Conservation (phyloP, 2,888 invertebrate genomes). For the Acronicta aceris region DNA sequence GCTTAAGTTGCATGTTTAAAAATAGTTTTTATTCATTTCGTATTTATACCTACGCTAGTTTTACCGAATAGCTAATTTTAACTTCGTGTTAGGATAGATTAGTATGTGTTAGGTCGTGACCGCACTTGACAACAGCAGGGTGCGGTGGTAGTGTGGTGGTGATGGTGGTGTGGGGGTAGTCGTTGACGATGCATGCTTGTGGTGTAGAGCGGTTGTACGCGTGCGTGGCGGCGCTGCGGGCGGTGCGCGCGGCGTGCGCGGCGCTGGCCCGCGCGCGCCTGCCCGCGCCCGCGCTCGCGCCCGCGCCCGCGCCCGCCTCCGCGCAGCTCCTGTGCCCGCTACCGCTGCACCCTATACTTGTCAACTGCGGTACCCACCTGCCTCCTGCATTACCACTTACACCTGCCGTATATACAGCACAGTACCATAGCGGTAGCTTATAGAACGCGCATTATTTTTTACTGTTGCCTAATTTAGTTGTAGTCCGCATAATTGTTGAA, state of each 20-base stretch:
- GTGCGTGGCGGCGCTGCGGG: conserved; percentile 50
- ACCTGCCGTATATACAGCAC: background rate
- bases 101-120: background rate
- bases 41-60: too few relatives aligned
- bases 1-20: too few relatives aligned
- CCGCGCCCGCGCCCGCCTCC: conserved; percentile 46
- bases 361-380: conserved; percentile 64
- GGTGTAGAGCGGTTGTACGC: conserved; percentile 51
- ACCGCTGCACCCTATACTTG: conserved; percentile 62
- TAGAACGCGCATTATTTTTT: background rate
- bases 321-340: conserved; percentile 46
- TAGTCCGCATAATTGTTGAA: too few relatives aligned
- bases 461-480: too few relatives aligned
- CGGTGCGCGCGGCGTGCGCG: conserved; percentile 59
- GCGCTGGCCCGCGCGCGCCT: conserved; percentile 60
- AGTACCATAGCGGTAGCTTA: background rate
- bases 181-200: conserved; percentile 2
- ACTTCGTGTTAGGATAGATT: background rate
- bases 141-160: conserved; percentile 1
- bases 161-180: too few relatives aligned
- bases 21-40: too few relatives aligned
- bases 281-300: conserved; percentile 42
- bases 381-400: background rate
- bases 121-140: conserved; percentile 61
- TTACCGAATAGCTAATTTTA: background rate